Evolutionary conservation across 2,113 vertebrate genomes (phyloP).

Genomic region (Nicator chloris): DNA sequence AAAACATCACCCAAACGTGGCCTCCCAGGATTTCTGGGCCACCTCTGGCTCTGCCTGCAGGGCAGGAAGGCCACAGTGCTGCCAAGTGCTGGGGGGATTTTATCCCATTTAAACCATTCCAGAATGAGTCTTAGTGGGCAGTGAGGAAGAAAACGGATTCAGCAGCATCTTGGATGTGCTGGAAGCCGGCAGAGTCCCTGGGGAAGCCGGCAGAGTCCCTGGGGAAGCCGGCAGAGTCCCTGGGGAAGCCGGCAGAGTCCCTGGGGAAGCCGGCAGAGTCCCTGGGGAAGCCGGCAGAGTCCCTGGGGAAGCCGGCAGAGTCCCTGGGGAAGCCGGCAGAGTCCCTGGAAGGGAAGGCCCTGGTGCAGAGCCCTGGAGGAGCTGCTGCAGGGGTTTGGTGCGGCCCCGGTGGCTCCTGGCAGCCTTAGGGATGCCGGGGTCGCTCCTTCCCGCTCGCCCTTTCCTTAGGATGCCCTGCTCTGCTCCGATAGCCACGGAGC

Average conservation of each 20-base stretch:
- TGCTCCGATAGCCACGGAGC: background rate
- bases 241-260: no score
- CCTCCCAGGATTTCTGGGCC: background rate
- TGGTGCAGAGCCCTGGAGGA: background rate
- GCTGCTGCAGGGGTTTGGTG: no score
- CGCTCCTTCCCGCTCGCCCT: rapidly evolving
- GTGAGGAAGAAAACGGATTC: rapidly evolving
- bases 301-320: no score
- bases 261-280: no score
- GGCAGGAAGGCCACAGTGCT: rapidly evolving
- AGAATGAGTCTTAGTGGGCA: background rate
- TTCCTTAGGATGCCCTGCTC: background rate
- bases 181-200: rapidly evolving
- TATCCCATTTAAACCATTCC: background rate
- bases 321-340: no score
- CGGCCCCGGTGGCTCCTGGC: rapidly evolving
- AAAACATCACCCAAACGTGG: rapidly evolving
- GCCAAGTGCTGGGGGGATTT: no score
- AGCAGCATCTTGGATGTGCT: background rate
- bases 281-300: no score
- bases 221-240: no score
- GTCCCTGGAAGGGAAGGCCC: background rate
- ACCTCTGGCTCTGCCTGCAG: background rate
- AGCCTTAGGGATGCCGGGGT: rapidly evolving
- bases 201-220: background rate